Percentiles rank a stretch among this genome's conserved stretches.
Conservation (phyloP, 2,888 invertebrate genomes). For the Cheilosia variabilis region DNA sequence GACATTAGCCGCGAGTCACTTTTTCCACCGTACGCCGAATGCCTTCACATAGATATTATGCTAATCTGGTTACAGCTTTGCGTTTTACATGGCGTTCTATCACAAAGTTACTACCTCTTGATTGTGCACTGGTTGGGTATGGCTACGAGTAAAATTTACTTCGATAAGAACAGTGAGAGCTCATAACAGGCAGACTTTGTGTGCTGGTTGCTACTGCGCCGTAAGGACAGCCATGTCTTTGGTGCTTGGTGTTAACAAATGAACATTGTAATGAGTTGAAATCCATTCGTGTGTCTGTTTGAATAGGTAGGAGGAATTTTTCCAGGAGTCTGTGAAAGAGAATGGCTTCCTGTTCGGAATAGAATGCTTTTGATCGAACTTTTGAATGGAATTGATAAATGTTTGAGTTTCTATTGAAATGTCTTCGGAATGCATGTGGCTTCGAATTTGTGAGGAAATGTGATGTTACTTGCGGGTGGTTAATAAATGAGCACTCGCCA, state of each 20-base stretch:
- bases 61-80: slow-evolving; percentile 58
- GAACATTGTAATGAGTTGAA: slow-evolving; percentile 48
- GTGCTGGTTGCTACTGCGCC: slow-evolving; percentile 24
- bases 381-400: neutral
- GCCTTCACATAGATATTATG: slow-evolving; percentile 73
- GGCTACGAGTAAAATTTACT: slow-evolving; percentile 45
- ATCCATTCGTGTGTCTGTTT: slow-evolving; percentile 45
- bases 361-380: neutral
- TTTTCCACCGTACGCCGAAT: slow-evolving; percentile 46
- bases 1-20: slow-evolving; percentile 64
- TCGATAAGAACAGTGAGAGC: slow-evolving; percentile 45
- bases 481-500: no score
- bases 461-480: no score
- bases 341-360: slow-evolving; percentile 32
- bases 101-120: slow-evolving; percentile 71
- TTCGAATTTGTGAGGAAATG: no score
- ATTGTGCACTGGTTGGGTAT: slow-evolving; percentile 46
- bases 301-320: neutral
- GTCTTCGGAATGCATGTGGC: no score
- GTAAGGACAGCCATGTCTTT: slow-evolving; percentile 24
- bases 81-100: slow-evolving; percentile 60
- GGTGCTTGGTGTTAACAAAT: slow-evolving; percentile 51
- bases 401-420: neutral
- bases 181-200: slow-evolving; percentile 30
- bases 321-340: neutral